Conservation (phyloP, 2,888 invertebrate genomes). For the Blastobasis lacticolella region DNA sequence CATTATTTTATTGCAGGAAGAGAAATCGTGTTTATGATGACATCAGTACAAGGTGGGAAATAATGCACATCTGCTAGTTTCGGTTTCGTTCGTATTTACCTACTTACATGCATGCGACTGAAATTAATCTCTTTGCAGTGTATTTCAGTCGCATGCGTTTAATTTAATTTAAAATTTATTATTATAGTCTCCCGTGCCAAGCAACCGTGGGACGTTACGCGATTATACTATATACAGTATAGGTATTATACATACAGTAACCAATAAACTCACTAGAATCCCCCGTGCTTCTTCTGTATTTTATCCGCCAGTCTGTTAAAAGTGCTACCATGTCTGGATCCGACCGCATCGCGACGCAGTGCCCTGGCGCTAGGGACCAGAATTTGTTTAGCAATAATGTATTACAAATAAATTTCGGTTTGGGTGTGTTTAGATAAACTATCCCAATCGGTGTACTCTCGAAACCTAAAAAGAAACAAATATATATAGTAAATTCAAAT, state of each 20-base stretch:
- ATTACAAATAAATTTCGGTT: constrained; percentile 24
- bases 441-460: neutral
- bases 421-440: neutral
- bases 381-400: constrained; percentile 26
- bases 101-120: too few relatives aligned
- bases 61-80: too few relatives aligned
- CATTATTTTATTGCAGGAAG: too few relatives aligned
- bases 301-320: constrained; percentile 32
- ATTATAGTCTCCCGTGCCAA: too few relatives aligned
- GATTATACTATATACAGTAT: too few relatives aligned
- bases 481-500: neutral
- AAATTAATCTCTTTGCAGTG: too few relatives aligned
- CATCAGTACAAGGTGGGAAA: too few relatives aligned
- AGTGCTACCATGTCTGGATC: constrained; percentile 33
- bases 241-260: neutral
- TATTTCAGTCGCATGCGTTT: too few relatives aligned
- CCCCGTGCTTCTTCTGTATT: constrained; percentile 19
- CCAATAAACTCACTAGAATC: constrained; percentile 18
- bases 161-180: too few relatives aligned
- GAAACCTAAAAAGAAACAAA: neutral
- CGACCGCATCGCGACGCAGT: constrained; percentile 35
- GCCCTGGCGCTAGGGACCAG: constrained; percentile 46
- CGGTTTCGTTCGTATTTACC: too few relatives aligned
- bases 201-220: too few relatives aligned
- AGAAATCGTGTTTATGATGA: too few relatives aligned